phyloP scores from a whole-genome alignment of 1,140 invertebrate species.

The Scaptomyza montana region DNA sequence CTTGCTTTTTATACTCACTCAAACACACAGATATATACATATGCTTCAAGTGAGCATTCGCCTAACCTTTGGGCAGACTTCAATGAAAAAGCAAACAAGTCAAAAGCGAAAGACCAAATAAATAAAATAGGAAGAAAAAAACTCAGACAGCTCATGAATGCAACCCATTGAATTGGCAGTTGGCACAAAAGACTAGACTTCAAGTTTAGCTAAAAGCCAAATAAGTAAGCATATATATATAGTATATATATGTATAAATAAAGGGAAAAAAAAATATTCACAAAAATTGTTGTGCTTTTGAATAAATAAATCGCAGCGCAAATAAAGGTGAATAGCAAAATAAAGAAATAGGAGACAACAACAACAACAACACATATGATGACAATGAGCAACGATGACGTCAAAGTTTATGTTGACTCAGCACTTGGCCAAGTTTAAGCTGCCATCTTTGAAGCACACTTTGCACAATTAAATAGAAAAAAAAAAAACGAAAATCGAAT shows the following conservation, averaged over 20 bases:
- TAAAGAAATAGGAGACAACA: constrained; percentile 9
- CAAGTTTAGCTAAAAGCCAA: constrained; percentile 76
- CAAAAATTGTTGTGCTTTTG: constrained; percentile 70
- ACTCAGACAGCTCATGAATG: constrained; percentile 59
- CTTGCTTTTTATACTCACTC: constrained; percentile 29
- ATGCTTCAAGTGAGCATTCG: constrained; percentile 33
- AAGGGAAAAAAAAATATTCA: constrained; percentile 31
- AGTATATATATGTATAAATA: not conserved
- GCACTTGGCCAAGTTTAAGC: constrained; percentile 61
- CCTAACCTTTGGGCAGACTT: constrained; percentile 26
- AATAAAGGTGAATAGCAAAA: constrained; percentile 68
- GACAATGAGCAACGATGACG: constrained; percentile 62
- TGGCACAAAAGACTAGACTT: constrained; percentile 69
- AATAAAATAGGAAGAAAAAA: constrained; percentile 17
- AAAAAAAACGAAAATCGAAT: not conserved
- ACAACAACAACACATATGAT: constrained; percentile 33
- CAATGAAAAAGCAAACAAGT: constrained; percentile 54
- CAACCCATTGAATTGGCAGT: constrained; percentile 69
- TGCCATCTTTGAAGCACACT: constrained; percentile 5
- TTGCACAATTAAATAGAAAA: constrained; percentile 13
- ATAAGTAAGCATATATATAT: constrained; percentile 60
- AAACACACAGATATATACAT: constrained; percentile 3
- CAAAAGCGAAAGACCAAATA: constrained; percentile 52
- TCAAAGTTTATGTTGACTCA: constrained; percentile 35
- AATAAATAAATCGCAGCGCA: constrained; percentile 70